Percentiles rank a stretch among this genome's conserved stretches.
Evolutionary conservation across 2,113 vertebrate genomes (phyloP).

Genomic region (Cephalopholis sonnerati): DNA sequence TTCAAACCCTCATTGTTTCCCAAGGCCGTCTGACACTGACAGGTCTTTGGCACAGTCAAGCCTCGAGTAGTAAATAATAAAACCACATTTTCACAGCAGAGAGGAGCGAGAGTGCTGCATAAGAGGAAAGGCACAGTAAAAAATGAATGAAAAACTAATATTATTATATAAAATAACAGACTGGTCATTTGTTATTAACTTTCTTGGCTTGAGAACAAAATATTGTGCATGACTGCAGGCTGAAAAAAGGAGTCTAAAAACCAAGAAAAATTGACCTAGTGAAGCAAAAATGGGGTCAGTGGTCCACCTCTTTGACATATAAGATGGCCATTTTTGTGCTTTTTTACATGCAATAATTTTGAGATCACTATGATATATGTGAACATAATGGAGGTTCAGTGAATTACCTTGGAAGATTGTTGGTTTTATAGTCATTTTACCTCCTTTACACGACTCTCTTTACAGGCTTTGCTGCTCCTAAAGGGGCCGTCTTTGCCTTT

Average conservation of each 20-base stretch:
- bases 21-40: slow-evolving; percentile 18
- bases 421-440: not conserved
- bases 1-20: slow-evolving; percentile 32
- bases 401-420: not conserved
- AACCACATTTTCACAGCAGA: slow-evolving; percentile 24
- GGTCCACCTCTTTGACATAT: not conserved
- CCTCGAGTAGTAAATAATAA: slow-evolving; percentile 37
- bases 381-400: not conserved
- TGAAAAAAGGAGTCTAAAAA: not conserved
- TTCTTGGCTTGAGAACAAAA: not conserved
- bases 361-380: not conserved
- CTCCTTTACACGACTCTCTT: not conserved
- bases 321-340: not conserved
- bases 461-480: slow-evolving; percentile 45
- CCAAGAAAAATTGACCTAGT: not conserved
- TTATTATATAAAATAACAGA: not conserved
- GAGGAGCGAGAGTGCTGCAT: not conserved
- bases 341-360: not conserved
- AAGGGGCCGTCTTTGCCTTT: not conserved
- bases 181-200: not conserved
- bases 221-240: not conserved
- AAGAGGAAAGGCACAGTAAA: not conserved
- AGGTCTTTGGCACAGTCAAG: slow-evolving; percentile 5
- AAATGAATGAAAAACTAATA: not conserved
- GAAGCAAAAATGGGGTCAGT: not conserved